Evolutionary conservation across 2,888 invertebrate species (phyloP).

Genomic region (Phrixothrix hirtus): DNA sequence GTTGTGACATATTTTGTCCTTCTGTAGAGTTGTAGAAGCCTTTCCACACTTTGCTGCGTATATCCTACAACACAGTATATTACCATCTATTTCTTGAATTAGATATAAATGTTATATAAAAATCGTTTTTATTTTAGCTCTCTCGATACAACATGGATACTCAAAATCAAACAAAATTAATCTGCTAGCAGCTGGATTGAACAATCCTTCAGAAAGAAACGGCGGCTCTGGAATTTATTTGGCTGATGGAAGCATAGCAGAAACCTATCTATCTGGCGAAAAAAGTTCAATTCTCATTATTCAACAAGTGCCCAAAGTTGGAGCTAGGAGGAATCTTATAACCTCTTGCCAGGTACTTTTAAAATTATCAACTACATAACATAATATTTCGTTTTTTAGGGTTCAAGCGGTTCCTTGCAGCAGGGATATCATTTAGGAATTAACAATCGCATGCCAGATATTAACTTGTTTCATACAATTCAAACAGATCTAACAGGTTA

Average conservation of each 20-base stretch:
- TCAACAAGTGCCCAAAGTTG: conserved; percentile 31
- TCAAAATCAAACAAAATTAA: conserved; percentile 40
- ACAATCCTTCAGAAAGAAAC: conserved; percentile 27
- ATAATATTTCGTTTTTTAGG: conserved; percentile 10
- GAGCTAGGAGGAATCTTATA: conserved; percentile 1
- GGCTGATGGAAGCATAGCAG: conserved; percentile 32
- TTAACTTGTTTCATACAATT: conserved; percentile 19
- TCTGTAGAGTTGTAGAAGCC: no score
- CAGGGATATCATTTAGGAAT: conserved; percentile 6
- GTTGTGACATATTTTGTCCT: no score
- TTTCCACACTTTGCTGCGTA: no score
- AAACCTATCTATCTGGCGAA: conserved; percentile 32
- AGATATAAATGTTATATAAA: no score
- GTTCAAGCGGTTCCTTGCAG: background rate
- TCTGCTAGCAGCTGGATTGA: conserved; percentile 38
- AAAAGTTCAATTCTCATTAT: conserved; percentile 31
- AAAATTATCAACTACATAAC: conserved; percentile 3
- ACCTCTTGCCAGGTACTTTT: conserved; percentile 22
- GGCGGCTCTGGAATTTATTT: conserved; percentile 42
- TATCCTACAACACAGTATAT: no score
- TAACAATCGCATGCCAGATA: conserved; percentile 4
- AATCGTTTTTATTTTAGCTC: no score
- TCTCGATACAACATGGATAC: conserved; percentile 38
- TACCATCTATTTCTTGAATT: no score
- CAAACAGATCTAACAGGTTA: conserved; percentile 26